Conservation (phyloP, 2,888 invertebrate species). For the Tetranychus truncatus region DNA sequence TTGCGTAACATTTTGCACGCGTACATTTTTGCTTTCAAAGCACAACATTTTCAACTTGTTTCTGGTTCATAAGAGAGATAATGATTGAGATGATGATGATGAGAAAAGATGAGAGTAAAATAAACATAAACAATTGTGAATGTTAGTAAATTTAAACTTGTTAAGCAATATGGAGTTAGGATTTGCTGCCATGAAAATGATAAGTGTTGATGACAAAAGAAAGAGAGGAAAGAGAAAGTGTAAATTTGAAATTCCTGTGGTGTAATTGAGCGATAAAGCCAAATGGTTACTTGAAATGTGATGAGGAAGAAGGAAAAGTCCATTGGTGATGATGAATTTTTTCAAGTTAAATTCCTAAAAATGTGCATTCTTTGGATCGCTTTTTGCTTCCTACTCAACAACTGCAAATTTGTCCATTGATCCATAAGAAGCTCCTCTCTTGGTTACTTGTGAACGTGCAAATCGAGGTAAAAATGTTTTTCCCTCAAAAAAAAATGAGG, state of each 20-base stretch:
- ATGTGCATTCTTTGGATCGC: too few species aligned
- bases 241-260: background rate
- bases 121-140: background rate
- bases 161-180: background rate
- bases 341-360: background rate
- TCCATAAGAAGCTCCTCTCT: too few species aligned
- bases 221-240: conserved; percentile 5
- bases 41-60: background rate
- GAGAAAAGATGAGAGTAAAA: background rate
- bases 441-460: too few species aligned
- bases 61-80: background rate
- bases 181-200: background rate
- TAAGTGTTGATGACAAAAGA: background rate
- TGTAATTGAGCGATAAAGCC: background rate
- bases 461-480: background rate
- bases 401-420: too few species aligned
- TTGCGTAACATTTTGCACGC: background rate
- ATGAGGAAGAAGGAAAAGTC: background rate
- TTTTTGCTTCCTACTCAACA: too few species aligned
- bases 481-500: background rate
- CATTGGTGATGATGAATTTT: background rate
- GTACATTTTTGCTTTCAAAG: background rate
- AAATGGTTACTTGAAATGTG: background rate
- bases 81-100: background rate
- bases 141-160: background rate